Conservation (phyloP, 23 tunicate genomes). For the Styela plicata region DNA sequence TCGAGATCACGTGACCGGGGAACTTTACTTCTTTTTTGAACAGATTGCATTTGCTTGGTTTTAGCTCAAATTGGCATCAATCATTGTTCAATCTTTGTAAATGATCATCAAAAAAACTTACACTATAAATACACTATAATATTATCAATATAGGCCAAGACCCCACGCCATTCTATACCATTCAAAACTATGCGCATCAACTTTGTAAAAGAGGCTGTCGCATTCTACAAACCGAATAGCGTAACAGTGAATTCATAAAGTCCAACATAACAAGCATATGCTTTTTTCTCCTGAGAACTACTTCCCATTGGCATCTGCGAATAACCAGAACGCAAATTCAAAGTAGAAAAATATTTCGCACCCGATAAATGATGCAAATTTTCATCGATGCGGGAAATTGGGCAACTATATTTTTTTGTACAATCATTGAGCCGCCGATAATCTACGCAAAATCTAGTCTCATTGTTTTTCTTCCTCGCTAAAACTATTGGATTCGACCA, state of each 20-base stretch:
- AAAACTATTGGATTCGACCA: background rate
- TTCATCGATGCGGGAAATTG: slow-evolving; percentile 35
- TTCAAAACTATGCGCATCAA: background rate
- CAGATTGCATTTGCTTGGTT: background rate
- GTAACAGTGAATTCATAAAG: background rate
- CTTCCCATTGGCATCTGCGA: slow-evolving; percentile 4
- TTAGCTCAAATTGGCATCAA: background rate
- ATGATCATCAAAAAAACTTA: background rate
- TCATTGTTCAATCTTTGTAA: slow-evolving; percentile 18
- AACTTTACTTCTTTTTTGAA: background rate
- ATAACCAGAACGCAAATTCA: slow-evolving; percentile 25
- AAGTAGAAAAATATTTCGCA: slow-evolving; percentile 27
- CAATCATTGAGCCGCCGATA: slow-evolving; percentile 16
- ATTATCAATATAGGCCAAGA: background rate
- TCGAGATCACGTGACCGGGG: background rate
- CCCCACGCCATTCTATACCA: background rate
- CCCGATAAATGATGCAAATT: slow-evolving; percentile 26
- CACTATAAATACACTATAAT: background rate
- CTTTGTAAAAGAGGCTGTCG: slow-evolving; percentile 41
- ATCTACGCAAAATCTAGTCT: slow-evolving; percentile 29
- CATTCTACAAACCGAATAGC: slow-evolving; percentile 29
- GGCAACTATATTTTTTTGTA: slow-evolving; percentile 23
- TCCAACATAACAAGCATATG: background rate
- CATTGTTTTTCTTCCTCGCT: slow-evolving; percentile 10
- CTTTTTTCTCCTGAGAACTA: slow-evolving; percentile 14